Evolutionary conservation across 2,113 vertebrate genomes (phyloP).

Genomic region (Psittacula cyanocephala): DNA sequence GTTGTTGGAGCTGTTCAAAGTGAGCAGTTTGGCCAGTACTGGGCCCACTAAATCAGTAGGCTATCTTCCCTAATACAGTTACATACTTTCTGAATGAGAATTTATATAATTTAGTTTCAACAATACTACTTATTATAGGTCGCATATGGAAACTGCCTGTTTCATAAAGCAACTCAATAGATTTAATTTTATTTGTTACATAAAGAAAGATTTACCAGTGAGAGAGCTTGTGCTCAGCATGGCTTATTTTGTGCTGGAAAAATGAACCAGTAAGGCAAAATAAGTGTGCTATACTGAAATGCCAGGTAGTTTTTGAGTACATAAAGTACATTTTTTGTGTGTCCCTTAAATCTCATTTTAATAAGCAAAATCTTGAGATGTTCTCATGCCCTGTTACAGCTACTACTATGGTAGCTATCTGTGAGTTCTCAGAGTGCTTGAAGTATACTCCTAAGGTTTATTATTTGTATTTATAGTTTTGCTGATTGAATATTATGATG

Average conservation of each 20-base stretch:
- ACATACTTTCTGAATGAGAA: neutral
- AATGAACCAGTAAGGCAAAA: neutral
- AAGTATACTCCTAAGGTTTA: neutral
- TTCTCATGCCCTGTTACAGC: neutral
- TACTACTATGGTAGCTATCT: neutral
- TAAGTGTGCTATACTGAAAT: neutral
- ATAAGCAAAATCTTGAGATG: neutral
- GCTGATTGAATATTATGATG: accelerated
- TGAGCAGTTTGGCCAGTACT: neutral
- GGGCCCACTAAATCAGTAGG: neutral
- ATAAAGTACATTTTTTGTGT: neutral
- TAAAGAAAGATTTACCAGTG: neutral
- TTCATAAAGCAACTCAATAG: neutral
- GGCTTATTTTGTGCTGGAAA: neutral
- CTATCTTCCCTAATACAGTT: neutral
- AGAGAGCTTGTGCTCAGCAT: neutral
- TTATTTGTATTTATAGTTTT: neutral
- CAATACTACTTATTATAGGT: neutral
- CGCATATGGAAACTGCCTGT: accelerated
- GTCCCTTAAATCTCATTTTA: neutral
- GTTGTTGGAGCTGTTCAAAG: neutral
- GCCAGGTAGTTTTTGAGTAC: neutral
- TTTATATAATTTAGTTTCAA: neutral
- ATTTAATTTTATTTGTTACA: neutral
- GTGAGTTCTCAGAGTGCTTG: neutral